Conservation (phyloP, 2,888 invertebrate genomes). For the Pseudococcus jackbeardsleyi region DNA sequence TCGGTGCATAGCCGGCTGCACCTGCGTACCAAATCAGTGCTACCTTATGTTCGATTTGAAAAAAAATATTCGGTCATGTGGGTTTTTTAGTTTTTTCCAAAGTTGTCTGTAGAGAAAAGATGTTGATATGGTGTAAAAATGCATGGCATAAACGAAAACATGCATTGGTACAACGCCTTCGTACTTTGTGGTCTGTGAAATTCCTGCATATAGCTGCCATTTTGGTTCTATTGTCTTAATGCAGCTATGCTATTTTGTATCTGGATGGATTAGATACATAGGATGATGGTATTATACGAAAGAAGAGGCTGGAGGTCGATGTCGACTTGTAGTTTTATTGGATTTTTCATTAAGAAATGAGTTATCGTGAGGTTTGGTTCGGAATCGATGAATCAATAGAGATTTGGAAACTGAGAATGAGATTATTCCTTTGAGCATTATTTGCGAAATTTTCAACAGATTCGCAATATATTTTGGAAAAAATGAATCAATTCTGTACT, state of each 20-base stretch:
- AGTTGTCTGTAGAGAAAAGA: background rate
- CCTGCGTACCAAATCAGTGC: conserved; percentile 49
- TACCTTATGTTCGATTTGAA: background rate
- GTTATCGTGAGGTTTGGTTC: too few relatives aligned
- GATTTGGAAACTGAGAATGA: too few relatives aligned
- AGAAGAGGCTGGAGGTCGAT: background rate
- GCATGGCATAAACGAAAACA: background rate
- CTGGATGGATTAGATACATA: background rate
- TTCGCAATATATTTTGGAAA: too few relatives aligned
- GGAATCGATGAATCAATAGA: too few relatives aligned
- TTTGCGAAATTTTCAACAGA: too few relatives aligned
- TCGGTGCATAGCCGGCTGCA: conserved; percentile 53
- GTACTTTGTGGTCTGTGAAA: background rate
- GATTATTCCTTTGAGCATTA: too few relatives aligned
- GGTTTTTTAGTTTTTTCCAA: background rate
- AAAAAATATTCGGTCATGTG: background rate
- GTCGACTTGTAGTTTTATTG: background rate
- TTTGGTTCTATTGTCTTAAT: background rate
- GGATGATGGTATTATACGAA: background rate
- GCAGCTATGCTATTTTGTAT: background rate
- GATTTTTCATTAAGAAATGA: background rate
- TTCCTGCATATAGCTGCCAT: background rate
- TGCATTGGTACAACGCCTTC: background rate
- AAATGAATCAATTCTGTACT: too few relatives aligned
- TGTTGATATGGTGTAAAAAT: background rate